Percentiles rank a stretch among this genome's conserved stretches.
Conservation (phyloP, 2,113 vertebrate species). For the Euleptes europaea region DNA sequence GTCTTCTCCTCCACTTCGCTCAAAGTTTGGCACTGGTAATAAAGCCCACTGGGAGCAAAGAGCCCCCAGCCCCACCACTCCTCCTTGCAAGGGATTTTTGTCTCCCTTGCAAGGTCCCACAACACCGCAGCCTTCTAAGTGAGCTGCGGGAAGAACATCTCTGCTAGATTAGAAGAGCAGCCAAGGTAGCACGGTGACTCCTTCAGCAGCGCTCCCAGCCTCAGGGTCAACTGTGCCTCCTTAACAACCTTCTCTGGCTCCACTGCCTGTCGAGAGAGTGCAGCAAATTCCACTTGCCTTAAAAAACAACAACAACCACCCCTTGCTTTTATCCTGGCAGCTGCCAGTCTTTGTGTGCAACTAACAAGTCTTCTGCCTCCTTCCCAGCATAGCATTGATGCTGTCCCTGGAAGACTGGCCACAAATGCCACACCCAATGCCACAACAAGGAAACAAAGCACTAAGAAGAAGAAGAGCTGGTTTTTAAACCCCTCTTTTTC, state of each 20-base stretch:
- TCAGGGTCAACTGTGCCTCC: constrained; percentile 51
- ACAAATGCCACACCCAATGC: neutral
- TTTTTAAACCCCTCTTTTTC: too few species aligned
- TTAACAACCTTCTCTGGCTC: constrained; percentile 15
- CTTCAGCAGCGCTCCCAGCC: constrained; percentile 58
- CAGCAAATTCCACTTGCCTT: constrained; percentile 2
- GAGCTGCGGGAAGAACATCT: constrained; percentile 27
- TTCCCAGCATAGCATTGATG: too few species aligned
- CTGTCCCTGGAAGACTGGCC: too few species aligned
- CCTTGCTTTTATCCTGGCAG: neutral
- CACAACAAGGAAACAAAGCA: neutral
- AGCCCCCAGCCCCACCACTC: neutral
- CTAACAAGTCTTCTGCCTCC: neutral
- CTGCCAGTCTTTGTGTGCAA: neutral
- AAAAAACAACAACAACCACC: neutral
- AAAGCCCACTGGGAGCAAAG: neutral
- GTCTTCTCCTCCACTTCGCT: constrained; percentile 4
- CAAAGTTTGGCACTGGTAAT: constrained; percentile 45
- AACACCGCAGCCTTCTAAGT: fast-evolving
- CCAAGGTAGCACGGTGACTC: constrained; percentile 43
- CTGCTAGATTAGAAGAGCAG: neutral
- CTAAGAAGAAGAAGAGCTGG: too few species aligned
- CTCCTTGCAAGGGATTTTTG: neutral
- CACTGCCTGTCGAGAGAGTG: neutral
- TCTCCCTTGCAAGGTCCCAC: neutral